phyloP scores from a whole-genome alignment of 2,113 vertebrate species.

The Eptesicus fuscus region DNA sequence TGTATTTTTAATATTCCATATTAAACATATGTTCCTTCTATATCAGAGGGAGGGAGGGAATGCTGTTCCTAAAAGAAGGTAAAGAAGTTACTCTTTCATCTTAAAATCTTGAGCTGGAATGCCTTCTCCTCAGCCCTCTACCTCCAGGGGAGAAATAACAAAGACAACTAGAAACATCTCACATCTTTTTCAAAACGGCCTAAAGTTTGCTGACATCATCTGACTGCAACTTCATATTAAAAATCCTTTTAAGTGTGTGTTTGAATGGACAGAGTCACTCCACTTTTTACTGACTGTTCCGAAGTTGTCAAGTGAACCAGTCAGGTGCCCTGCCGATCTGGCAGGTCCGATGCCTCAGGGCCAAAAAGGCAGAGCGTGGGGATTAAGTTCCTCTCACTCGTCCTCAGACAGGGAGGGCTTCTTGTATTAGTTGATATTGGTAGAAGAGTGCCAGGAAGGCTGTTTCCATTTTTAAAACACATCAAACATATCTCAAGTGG shows the following conservation, averaged over 20 bases:
- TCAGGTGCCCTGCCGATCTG: not conserved
- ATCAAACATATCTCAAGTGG: not conserved
- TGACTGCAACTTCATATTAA: not conserved
- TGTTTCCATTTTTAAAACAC: not conserved
- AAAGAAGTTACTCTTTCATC: not conserved
- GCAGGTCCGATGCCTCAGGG: not conserved
- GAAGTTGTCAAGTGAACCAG: not conserved
- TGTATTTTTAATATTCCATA: not conserved
- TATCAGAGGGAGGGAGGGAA: not conserved
- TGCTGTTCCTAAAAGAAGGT: not conserved
- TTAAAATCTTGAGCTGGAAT: not conserved
- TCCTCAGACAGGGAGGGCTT: not conserved
- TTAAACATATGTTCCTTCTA: not conserved
- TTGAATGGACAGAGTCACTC: not conserved
- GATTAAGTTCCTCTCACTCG: not conserved
- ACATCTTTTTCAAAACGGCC: not conserved
- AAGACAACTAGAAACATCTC: not conserved
- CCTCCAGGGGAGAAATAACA: not conserved
- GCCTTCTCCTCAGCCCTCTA: not conserved
- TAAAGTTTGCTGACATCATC: not conserved
- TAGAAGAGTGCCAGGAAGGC: not conserved
- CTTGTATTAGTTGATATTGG: not conserved
- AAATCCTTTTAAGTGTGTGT: not conserved
- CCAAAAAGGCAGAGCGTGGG: accelerated
- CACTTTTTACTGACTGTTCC: not conserved